Percentiles rank a stretch among this genome's conserved stretches.
phyloP scores from a whole-genome alignment of 2,888 invertebrate species.

The Electrophaes corylata region DNA sequence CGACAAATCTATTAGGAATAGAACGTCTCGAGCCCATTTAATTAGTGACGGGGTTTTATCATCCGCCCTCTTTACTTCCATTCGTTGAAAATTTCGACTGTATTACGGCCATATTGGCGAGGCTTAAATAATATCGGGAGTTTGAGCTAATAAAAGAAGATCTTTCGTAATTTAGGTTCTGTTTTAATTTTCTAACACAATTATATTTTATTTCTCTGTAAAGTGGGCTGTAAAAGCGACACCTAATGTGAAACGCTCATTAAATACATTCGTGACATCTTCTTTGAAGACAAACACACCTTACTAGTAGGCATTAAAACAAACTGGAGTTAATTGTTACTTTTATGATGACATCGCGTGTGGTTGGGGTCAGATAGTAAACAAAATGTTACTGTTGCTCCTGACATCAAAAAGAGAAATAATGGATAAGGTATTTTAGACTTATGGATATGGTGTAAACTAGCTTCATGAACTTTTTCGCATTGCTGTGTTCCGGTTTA shows the following conservation, averaged over 20 bases:
- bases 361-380: constrained; percentile 61
- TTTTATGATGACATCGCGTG: constrained; percentile 80
- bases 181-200: constrained; percentile 24
- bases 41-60: constrained; percentile 82
- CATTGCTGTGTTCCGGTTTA: no score
- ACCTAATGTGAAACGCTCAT: constrained; percentile 51
- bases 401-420: constrained; percentile 15
- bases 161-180: constrained; percentile 45
- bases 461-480: background rate
- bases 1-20: constrained; percentile 80
- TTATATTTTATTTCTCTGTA: constrained; percentile 35
- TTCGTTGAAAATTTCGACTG: constrained; percentile 71
- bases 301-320: constrained; percentile 62
- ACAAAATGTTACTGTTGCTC: constrained; percentile 65
- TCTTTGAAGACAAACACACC: constrained; percentile 72
- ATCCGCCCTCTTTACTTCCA: constrained; percentile 72
- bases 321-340: constrained; percentile 75
- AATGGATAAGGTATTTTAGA: constrained; percentile 13
- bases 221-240: constrained; percentile 29
- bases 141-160: constrained; percentile 54
- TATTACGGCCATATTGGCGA: constrained; percentile 71
- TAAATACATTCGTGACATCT: constrained; percentile 64
- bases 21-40: constrained; percentile 77
- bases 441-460: background rate
- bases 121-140: constrained; percentile 73